A percentile compares a stretch with the other conserved stretches of the same genome.
Conservation (phyloP, 2,888 invertebrate genomes). For the Rhorus exstirpatorius region DNA sequence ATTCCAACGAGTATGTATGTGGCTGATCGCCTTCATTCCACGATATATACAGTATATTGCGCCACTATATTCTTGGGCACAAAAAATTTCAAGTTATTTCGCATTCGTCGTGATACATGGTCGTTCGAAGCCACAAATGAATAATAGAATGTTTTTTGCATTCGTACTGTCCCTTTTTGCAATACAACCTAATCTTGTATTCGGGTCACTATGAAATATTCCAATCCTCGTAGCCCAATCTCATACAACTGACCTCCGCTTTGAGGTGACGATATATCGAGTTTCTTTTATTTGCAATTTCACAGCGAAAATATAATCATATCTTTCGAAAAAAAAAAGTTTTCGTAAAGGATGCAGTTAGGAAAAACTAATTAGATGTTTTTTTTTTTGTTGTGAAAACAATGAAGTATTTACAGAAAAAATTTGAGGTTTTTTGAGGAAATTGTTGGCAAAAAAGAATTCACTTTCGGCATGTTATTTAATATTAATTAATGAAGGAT, state of each 20-base stretch:
- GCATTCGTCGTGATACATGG: constrained; percentile 22
- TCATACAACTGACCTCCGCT: neutral
- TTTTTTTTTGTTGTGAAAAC: no score
- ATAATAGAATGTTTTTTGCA: constrained; percentile 18
- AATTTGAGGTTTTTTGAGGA: no score
- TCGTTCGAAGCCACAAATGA: constrained; percentile 21
- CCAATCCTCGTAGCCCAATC: neutral
- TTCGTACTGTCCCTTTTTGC: constrained; percentile 3
- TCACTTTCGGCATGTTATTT: no score
- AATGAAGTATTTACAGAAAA: no score
- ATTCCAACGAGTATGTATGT: constrained; percentile 34
- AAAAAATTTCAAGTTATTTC: constrained; percentile 40
- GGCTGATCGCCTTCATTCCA: constrained; percentile 32
- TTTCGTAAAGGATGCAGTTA: neutral
- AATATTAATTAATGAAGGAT: no score
- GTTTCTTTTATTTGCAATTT: no score
- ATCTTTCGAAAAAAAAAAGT: no score
- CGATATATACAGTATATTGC: constrained; percentile 20
- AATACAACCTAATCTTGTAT: no score
- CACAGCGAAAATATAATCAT: no score
- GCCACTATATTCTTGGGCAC: neutral
- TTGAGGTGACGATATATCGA: neutral
- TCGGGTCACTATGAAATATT: no score
- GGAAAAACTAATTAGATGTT: no score
- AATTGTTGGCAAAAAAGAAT: no score